phyloP scores from a whole-genome alignment of 2,888 invertebrate species.

The Drosophila rellima region DNA sequence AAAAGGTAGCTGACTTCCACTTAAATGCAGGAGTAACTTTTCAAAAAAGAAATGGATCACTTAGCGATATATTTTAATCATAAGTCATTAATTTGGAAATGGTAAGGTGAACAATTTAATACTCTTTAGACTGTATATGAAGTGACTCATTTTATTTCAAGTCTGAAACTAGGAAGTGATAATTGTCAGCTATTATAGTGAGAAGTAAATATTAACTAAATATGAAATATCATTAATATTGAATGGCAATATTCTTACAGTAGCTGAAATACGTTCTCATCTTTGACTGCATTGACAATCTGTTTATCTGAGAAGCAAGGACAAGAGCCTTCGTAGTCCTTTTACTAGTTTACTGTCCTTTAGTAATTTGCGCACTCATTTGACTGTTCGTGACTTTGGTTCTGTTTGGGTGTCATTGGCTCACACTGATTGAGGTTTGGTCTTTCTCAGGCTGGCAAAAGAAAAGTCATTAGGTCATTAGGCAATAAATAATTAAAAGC shows the following conservation, averaged over 20 bases:
- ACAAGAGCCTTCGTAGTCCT: no score
- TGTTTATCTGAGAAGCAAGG: background rate
- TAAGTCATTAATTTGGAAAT: background rate
- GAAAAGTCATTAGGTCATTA: slow-evolving; percentile 73
- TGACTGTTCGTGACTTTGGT: slow-evolving; percentile 54
- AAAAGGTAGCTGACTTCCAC: slow-evolving; percentile 9
- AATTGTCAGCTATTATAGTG: background rate
- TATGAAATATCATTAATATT: background rate
- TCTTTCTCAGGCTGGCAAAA: slow-evolving; percentile 42
- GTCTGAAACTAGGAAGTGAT: background rate
- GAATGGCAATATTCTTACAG: background rate
- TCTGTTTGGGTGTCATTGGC: slow-evolving; percentile 33
- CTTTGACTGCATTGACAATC: background rate
- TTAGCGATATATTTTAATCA: background rate
- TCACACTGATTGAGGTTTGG: slow-evolving; percentile 40
- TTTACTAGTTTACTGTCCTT: background rate
- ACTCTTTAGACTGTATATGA: no score
- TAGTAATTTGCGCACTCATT: slow-evolving; percentile 30
- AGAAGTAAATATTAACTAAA: background rate
- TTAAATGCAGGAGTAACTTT: background rate
- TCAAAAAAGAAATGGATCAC: background rate
- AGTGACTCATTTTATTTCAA: no score
- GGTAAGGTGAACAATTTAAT: background rate
- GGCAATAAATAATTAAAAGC: slow-evolving; percentile 74
- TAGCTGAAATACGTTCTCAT: background rate